phyloP scores from a whole-genome alignment of 2,888 invertebrate genomes.

The Blera fallax region DNA sequence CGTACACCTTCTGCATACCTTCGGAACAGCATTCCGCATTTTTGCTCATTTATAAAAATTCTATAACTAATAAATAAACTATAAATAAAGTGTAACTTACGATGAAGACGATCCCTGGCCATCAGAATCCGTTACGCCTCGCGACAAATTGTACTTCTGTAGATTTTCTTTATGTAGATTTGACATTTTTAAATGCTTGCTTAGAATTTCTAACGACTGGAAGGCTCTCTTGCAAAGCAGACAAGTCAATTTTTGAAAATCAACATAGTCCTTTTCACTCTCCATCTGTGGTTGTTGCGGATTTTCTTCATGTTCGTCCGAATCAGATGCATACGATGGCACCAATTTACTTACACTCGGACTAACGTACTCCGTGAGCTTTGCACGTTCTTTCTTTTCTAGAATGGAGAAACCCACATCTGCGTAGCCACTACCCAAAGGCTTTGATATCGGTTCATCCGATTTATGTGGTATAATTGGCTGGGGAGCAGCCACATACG shows the following conservation, averaged over 20 bases:
- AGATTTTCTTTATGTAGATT: constrained; percentile 96
- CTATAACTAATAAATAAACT: too few species aligned
- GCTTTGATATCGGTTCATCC: constrained; percentile 74
- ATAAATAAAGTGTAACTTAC: constrained; percentile 73
- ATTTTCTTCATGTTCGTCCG: constrained; percentile 78
- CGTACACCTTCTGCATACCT: too few species aligned
- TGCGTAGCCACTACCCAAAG: constrained; percentile 86
- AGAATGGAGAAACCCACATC: constrained; percentile 96
- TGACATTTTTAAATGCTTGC: constrained; percentile 95
- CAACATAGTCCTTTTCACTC: constrained; percentile 89
- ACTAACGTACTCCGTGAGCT: constrained; percentile 79
- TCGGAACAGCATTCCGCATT: too few species aligned
- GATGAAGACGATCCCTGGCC: constrained; percentile 67
- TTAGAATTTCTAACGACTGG: constrained; percentile 92
- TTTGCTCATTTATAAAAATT: too few species aligned
- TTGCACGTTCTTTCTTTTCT: constrained; percentile 86
- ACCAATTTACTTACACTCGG: constrained; percentile 84
- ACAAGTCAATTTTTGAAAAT: constrained; percentile 95
- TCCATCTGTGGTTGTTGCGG: constrained; percentile 73
- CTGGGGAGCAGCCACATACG: constrained; percentile 78
- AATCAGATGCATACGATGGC: constrained; percentile 89
- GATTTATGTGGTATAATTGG: constrained; percentile 76
- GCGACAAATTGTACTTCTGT: constrained; percentile 82
- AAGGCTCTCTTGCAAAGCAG: constrained; percentile 97
- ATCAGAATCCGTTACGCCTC: constrained; percentile 68